A percentile compares a stretch with the other conserved stretches of the same genome.
Evolutionary conservation across 2,797 vertebrate species (phyloP).

Genomic region (Leptoclinus maculatus): DNA sequence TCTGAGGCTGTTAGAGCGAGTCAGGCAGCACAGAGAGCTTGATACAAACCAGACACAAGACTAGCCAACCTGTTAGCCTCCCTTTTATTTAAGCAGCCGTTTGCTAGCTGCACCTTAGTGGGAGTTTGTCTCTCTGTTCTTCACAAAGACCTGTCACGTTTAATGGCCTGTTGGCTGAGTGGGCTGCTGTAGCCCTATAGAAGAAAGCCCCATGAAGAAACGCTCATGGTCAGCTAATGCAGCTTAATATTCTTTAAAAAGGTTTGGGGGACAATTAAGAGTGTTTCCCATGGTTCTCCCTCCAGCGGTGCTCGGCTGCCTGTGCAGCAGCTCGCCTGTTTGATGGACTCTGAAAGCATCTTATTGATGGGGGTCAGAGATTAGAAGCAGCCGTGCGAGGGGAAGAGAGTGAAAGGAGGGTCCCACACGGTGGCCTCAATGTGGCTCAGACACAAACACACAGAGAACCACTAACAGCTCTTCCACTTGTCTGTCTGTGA

Average conservation of each 20-base stretch:
- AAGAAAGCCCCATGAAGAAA: constrained; percentile 83
- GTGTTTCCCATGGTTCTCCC: constrained; percentile 83
- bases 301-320: constrained; percentile 78
- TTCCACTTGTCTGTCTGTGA: constrained; percentile 83
- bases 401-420: constrained; percentile 76
- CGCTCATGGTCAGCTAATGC: constrained; percentile 85
- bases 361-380: constrained; percentile 89
- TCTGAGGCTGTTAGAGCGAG: constrained; percentile 62
- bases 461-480: constrained; percentile 73
- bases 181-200: constrained; percentile 80
- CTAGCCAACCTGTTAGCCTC: constrained; percentile 70
- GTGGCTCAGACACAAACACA: constrained; percentile 48
- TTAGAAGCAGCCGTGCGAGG: constrained; percentile 79
- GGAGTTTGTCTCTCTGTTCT: constrained; percentile 68
- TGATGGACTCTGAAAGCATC: constrained; percentile 87
- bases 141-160: constrained; percentile 88
- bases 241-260: constrained; percentile 90
- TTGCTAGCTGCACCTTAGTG: constrained; percentile 73
- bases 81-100: constrained; percentile 57
- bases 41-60: constrained; percentile 79
- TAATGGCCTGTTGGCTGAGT: constrained; percentile 87
- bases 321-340: constrained; percentile 83
- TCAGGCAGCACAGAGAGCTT: constrained; percentile 55
- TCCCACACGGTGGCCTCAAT: constrained; percentile 69
- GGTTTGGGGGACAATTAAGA: constrained; percentile 85